Conservation (phyloP, 2,113 vertebrate genomes). For the Alectura lathami region DNA sequence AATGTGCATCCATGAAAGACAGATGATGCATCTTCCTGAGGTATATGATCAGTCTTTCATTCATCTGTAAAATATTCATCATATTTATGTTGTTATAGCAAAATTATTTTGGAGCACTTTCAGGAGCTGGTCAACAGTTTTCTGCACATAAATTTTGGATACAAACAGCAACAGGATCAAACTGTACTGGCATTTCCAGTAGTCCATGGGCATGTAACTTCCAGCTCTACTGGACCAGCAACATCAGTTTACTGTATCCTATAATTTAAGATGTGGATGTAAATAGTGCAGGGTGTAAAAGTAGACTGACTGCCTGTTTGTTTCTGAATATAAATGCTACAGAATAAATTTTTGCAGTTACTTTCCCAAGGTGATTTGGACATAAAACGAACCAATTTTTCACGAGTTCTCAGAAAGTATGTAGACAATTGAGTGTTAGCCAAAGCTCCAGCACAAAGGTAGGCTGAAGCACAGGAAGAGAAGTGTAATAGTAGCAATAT, state of each 20-base stretch:
- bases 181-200: background rate
- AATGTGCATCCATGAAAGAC: background rate
- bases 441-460: slow-evolving; percentile 53
- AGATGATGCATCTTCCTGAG: background rate
- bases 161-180: slow-evolving; percentile 7
- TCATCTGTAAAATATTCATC: background rate
- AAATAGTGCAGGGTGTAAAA: background rate
- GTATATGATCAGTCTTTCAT: background rate
- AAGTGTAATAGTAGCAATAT: slow-evolving; percentile 60
- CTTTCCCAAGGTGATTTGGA: background rate
- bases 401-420: slow-evolving; percentile 1
- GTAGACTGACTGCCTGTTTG: background rate
- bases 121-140: background rate
- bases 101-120: background rate
- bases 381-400: background rate
- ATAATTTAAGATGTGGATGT: background rate
- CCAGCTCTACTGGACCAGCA: background rate
- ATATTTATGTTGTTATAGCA: background rate
- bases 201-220: background rate
- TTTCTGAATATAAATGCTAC: background rate
- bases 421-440: slow-evolving; percentile 24
- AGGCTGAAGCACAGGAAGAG: slow-evolving; percentile 55
- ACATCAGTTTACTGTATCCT: background rate
- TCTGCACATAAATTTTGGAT: background rate
- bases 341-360: background rate